Conservation (phyloP, 30 jellyfish, hydroid and myxozoan species). For the Sanderia malayensis region DNA sequence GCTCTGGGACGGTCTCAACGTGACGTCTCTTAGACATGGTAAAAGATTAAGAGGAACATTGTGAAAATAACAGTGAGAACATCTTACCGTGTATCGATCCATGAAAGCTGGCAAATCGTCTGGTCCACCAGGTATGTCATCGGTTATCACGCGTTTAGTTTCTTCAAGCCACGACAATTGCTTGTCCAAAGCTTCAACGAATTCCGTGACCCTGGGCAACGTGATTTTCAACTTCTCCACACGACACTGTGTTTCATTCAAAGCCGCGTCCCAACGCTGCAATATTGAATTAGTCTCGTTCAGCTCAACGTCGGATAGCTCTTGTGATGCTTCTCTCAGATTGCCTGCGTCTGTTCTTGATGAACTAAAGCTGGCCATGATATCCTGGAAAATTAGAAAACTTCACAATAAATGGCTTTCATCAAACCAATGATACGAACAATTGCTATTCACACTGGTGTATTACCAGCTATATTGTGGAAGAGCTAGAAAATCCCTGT, state of each 20-base stretch:
- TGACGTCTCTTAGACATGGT: too few species aligned
- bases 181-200: constrained; percentile 39
- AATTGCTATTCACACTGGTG: too few species aligned
- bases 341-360: constrained; percentile 25
- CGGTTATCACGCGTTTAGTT: constrained; percentile 17
- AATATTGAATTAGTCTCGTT: constrained; percentile 62
- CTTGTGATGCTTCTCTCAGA: constrained; percentile 46
- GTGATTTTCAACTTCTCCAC: constrained; percentile 21
- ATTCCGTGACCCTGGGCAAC: constrained; percentile 21
- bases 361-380: constrained; percentile 29
- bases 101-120: constrained; percentile 45
- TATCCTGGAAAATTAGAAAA: too few species aligned
- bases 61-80: constrained; percentile 1
- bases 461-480: too few species aligned
- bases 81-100: constrained; percentile 50
- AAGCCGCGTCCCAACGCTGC: constrained; percentile 70
- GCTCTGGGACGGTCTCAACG: too few species aligned
- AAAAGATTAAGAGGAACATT: too few species aligned
- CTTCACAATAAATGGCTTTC: too few species aligned
- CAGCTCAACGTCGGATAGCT: constrained; percentile 61
- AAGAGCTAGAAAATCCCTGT: too few species aligned
- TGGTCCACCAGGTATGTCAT: constrained; percentile 39
- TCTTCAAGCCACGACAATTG: constrained; percentile 58
- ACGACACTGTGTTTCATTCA: constrained; percentile 53
- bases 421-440: too few species aligned